phyloP scores from a whole-genome alignment of 2,888 invertebrate species.

The Linnaemya vulpina region DNA sequence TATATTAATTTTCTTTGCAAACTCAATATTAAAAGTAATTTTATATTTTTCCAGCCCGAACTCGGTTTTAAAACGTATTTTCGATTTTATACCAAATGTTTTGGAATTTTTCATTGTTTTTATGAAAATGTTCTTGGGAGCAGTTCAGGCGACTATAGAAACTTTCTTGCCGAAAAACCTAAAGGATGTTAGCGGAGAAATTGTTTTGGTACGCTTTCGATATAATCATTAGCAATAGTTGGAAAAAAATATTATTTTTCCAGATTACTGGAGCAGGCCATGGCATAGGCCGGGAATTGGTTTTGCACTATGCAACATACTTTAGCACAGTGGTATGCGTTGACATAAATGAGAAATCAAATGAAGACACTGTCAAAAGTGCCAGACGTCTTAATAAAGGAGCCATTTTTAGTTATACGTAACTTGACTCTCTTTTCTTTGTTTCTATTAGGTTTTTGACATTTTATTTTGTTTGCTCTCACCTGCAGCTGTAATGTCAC shows the following conservation, averaged over 20 bases:
- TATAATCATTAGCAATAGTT: neutral
- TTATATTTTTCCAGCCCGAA: slow-evolving; percentile 76
- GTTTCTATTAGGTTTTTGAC: no score
- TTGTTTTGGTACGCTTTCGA: slow-evolving; percentile 87
- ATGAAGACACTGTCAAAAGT: slow-evolving; percentile 87
- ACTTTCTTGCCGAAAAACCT: slow-evolving; percentile 82
- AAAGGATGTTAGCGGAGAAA: slow-evolving; percentile 89
- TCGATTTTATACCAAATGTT: slow-evolving; percentile 77
- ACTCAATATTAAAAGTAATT: neutral
- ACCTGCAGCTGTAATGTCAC: slow-evolving; percentile 89
- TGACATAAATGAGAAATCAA: slow-evolving; percentile 89
- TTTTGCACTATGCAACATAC: slow-evolving; percentile 87
- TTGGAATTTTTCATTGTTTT: slow-evolving; percentile 78
- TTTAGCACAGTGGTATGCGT: slow-evolving; percentile 90
- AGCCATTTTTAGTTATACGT: slow-evolving; percentile 83
- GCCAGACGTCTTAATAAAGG: slow-evolving; percentile 82
- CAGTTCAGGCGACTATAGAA: slow-evolving; percentile 74
- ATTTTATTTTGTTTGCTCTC: neutral
- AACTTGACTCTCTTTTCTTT: slow-evolving; percentile 52
- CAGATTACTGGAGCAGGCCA: slow-evolving; percentile 94
- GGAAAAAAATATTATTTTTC: neutral
- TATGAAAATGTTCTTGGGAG: slow-evolving; percentile 76
- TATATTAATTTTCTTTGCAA: no score
- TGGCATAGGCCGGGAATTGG: slow-evolving; percentile 92
- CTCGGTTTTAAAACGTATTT: slow-evolving; percentile 78